phyloP scores from a whole-genome alignment of 2,113 vertebrate species.

The Zeus faber region DNA sequence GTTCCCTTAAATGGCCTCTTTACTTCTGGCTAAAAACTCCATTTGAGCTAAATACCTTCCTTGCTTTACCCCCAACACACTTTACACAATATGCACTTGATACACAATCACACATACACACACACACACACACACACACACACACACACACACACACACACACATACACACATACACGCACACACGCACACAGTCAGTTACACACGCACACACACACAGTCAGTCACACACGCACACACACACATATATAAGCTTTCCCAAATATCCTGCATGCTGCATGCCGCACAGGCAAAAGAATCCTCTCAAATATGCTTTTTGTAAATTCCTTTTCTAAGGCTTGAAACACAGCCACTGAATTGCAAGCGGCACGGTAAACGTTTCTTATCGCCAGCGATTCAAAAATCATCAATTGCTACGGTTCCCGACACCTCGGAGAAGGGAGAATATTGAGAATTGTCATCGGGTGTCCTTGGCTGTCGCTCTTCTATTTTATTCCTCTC shows the following conservation, averaged over 20 bases:
- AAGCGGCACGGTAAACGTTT: too few relatives aligned
- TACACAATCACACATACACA: slow-evolving; percentile 42
- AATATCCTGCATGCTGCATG: too few relatives aligned
- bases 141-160: slow-evolving; percentile 24
- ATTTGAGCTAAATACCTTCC: slow-evolving; percentile 57
- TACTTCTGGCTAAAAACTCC: slow-evolving; percentile 55
- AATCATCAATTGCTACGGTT: too few relatives aligned
- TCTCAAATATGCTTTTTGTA: too few relatives aligned
- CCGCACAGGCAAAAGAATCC: too few relatives aligned
- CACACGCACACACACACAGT: slow-evolving; percentile 6
- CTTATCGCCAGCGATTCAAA: too few relatives aligned
- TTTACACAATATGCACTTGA: background rate
- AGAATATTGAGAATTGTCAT: too few relatives aligned
- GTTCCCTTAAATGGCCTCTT: slow-evolving; percentile 74
- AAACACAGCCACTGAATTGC: too few relatives aligned
- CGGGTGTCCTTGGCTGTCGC: too few relatives aligned
- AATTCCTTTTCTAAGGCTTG: too few relatives aligned
- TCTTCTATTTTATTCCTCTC: too few relatives aligned
- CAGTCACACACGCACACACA: slow-evolving; percentile 2
- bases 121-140: slow-evolving; percentile 27
- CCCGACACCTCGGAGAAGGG: too few relatives aligned
- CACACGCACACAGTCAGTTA: slow-evolving; percentile 16
- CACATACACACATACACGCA: slow-evolving; percentile 27
- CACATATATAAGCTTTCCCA: slow-evolving; percentile 12
- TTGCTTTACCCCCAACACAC: slow-evolving; percentile 49